These are phyloP conservation scores for Dasypogon diadema DNA, from an alignment of 2,888 invertebrate species.

Conservation along the genomic window DNA sequence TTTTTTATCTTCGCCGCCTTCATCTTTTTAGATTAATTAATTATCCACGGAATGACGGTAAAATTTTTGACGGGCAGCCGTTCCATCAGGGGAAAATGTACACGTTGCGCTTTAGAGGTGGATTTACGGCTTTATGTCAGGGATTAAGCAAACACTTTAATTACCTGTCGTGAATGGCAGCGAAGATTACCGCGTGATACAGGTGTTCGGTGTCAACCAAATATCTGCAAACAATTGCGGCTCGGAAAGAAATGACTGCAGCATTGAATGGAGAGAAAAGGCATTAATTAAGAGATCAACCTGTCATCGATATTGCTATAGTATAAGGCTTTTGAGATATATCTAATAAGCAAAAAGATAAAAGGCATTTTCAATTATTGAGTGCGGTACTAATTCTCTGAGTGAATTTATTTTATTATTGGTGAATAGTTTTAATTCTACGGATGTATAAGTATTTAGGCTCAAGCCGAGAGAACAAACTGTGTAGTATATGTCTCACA, in stretches of 20 bases:
- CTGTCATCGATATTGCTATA: too few species aligned
- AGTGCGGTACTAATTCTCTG: too few species aligned
- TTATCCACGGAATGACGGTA: slow-evolving; percentile 28
- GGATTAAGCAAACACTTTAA: slow-evolving; percentile 34
- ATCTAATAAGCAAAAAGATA: too few species aligned
- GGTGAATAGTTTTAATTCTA: too few species aligned
- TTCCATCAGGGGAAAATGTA: background rate
- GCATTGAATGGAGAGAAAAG: too few species aligned
- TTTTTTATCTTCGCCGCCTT: slow-evolving; percentile 10
- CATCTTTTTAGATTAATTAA: slow-evolving; percentile 40
- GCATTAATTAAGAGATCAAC: too few species aligned
- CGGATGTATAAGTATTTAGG: too few species aligned
- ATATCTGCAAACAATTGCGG: slow-evolving; percentile 7
- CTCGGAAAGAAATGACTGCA: background rate
- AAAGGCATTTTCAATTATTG: too few species aligned
- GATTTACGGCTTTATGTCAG: slow-evolving; percentile 28
- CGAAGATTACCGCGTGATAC: slow-evolving; percentile 7
- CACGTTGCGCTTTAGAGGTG: background rate
- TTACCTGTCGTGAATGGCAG: slow-evolving; percentile 21
- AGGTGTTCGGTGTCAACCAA: slow-evolving; percentile 30
- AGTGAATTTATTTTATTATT: too few species aligned
- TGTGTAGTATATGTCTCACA: too few species aligned
- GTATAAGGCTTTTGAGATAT: too few species aligned
- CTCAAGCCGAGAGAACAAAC: too few species aligned
- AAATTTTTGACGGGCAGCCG: slow-evolving; percentile 8